Evolutionary conservation across 2,888 invertebrate genomes (phyloP).

Genomic region (Himalopsyche japonica): DNA sequence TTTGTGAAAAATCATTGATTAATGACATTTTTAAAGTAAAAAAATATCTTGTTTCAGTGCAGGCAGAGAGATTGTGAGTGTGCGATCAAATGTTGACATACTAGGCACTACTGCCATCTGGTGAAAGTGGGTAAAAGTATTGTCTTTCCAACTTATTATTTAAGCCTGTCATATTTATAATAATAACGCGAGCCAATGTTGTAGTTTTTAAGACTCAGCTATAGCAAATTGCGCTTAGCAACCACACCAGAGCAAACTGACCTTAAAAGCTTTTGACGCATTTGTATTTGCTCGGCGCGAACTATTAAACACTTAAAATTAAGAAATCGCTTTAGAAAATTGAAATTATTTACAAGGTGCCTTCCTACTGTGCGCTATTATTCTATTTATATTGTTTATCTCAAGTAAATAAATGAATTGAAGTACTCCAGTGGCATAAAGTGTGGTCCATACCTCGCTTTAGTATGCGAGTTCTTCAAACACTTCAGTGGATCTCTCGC

Average conservation of each 20-base stretch:
- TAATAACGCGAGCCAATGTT: too few relatives aligned
- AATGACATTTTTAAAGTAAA: too few relatives aligned
- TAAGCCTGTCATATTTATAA: too few relatives aligned
- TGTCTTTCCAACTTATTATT: too few relatives aligned
- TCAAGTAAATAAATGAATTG: conserved; percentile 19
- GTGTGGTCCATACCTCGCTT: conserved; percentile 7
- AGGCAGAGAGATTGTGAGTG: too few relatives aligned
- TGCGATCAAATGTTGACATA: too few relatives aligned
- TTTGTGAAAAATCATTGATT: too few relatives aligned
- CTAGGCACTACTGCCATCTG: too few relatives aligned
- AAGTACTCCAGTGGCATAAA: conserved; percentile 11
- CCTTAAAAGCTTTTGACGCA: conserved; percentile 41
- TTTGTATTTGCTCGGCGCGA: conserved; percentile 33
- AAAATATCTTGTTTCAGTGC: too few relatives aligned
- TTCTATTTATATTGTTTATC: conserved; percentile 37
- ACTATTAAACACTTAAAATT: conserved; percentile 41
- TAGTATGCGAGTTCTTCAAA: conserved; percentile 3
- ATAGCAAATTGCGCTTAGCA: not conserved
- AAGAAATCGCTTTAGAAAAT: conserved; percentile 39
- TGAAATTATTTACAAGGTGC: conserved; percentile 33
- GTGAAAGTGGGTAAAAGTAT: too few relatives aligned
- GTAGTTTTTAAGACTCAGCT: not conserved
- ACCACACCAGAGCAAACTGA: conserved; percentile 34
- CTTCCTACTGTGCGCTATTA: conserved; percentile 33
- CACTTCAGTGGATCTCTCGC: conserved; percentile 12